These are phyloP conservation scores for Spea multiplicata DNA, from an alignment of 2,113 vertebrate species.

Conservation along the genomic window DNA sequence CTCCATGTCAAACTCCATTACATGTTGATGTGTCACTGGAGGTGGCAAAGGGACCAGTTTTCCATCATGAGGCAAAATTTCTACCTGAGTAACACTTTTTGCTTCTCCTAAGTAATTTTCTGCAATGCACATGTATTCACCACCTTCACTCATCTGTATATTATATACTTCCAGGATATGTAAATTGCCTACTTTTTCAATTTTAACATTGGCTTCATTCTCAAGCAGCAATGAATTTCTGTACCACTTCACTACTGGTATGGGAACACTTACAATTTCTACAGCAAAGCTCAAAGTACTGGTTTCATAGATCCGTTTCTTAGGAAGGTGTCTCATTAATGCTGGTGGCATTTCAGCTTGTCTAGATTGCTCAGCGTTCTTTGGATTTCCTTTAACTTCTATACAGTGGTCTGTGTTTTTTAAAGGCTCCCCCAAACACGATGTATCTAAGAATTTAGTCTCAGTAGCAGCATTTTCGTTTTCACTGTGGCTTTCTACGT, in stretches of 20 bases:
- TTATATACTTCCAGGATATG: slow-evolving; percentile 75
- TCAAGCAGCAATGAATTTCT: slow-evolving; percentile 81
- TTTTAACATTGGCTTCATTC: slow-evolving; percentile 66
- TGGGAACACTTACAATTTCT: slow-evolving; percentile 86
- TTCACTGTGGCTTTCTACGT: not conserved
- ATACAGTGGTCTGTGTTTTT: not conserved
- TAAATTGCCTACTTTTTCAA: slow-evolving; percentile 78
- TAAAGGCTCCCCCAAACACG: too few relatives aligned
- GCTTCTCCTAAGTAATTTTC: slow-evolving; percentile 91
- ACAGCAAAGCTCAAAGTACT: slow-evolving; percentile 75
- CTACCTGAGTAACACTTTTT: slow-evolving; percentile 81
- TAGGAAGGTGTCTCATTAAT: slow-evolving; percentile 84
- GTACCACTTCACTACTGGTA: slow-evolving; percentile 91
- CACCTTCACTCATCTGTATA: slow-evolving; percentile 74
- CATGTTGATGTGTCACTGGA: slow-evolving; percentile 90
- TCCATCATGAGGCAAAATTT: slow-evolving; percentile 76
- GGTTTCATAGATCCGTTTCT: slow-evolving; percentile 78
- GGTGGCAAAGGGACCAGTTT: slow-evolving; percentile 78
- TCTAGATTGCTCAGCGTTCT: slow-evolving; percentile 73
- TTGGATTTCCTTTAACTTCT: not conserved
- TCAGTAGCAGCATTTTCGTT: not conserved
- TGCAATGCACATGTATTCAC: slow-evolving; percentile 90
- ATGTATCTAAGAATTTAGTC: not conserved
- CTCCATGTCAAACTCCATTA: slow-evolving; percentile 94
- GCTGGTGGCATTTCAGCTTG: slow-evolving; percentile 86